A percentile compares a stretch with the other conserved stretches of the same genome.
Evolutionary conservation across 2,888 invertebrate genomes (phyloP).

Genomic region (Limnephilus marmoratus): DNA sequence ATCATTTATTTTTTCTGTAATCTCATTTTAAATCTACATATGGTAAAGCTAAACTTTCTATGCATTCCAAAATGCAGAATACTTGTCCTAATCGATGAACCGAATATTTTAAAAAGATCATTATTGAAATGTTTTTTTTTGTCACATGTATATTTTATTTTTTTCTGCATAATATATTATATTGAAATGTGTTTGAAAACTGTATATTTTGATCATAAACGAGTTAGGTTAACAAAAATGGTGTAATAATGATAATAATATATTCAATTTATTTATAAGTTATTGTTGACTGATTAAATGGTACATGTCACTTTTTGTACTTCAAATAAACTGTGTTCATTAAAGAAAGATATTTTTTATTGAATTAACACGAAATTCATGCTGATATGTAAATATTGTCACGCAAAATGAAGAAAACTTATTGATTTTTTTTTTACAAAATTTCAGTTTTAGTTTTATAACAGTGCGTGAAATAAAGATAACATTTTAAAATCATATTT

Average conservation of each 20-base stretch:
- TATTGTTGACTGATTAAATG: constrained; percentile 58
- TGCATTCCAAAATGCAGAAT: background rate
- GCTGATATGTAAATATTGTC: constrained; percentile 44
- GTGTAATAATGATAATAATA: constrained; percentile 40
- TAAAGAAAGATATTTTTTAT: constrained; percentile 13
- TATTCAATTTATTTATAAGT: constrained; percentile 53
- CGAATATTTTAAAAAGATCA: background rate
- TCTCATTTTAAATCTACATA: background rate
- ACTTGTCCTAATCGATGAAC: background rate
- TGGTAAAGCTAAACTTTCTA: background rate
- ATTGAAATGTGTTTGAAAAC: constrained; percentile 16
- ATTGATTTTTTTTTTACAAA: constrained; percentile 31
- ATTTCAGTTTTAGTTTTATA: constrained; percentile 21
- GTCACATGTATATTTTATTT: constrained; percentile 32
- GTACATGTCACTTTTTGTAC: constrained; percentile 53
- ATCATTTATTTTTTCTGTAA: background rate
- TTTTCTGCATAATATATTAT: background rate
- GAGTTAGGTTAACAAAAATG: constrained; percentile 24
- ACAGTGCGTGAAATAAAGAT: constrained; percentile 48
- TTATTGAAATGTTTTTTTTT: constrained; percentile 36
- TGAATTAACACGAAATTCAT: constrained; percentile 32
- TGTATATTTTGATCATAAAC: constrained; percentile 34
- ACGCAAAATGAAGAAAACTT: constrained; percentile 13
- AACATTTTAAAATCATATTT: constrained; percentile 5
- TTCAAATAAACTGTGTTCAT: constrained; percentile 49